Conservation (phyloP, 2,113 vertebrate species). For the Oreotragus oreotragus region DNA sequence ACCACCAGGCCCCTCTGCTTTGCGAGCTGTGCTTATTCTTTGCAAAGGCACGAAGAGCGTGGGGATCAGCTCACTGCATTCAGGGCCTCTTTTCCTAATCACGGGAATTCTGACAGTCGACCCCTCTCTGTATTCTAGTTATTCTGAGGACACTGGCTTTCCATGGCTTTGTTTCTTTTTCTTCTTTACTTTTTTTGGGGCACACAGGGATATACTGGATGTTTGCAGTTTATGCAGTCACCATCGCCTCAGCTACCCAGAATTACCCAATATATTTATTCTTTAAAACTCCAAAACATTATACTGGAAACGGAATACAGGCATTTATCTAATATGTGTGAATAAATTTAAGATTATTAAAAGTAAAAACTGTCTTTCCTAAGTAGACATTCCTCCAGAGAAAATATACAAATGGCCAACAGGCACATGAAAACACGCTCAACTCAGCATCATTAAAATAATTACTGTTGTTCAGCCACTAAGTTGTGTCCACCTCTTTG, state of each 20-base stretch:
- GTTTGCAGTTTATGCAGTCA: neutral
- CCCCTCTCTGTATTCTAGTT: neutral
- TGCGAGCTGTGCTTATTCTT: neutral
- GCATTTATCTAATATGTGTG: neutral
- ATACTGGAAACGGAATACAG: neutral
- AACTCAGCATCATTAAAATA: neutral
- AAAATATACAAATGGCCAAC: neutral
- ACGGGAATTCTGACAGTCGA: fast-evolving
- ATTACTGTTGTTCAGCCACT: neutral
- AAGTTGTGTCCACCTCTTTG: neutral
- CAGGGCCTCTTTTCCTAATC: neutral
- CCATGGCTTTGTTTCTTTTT: neutral
- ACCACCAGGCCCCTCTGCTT: neutral
- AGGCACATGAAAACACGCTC: neutral
- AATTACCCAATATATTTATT: neutral
- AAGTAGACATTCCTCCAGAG: neutral
- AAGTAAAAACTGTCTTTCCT: neutral
- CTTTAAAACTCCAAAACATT: neutral
- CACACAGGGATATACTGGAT: fast-evolving
- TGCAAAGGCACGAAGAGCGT: fast-evolving
- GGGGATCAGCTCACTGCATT: fast-evolving
- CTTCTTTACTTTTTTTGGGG: neutral
- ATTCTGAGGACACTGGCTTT: neutral
- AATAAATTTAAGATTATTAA: neutral
- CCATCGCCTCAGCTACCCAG: no score